Base-by-base conservation (phyloP, 2,888 invertebrate genomes). In the Heteromurus nitidus region DNA sequence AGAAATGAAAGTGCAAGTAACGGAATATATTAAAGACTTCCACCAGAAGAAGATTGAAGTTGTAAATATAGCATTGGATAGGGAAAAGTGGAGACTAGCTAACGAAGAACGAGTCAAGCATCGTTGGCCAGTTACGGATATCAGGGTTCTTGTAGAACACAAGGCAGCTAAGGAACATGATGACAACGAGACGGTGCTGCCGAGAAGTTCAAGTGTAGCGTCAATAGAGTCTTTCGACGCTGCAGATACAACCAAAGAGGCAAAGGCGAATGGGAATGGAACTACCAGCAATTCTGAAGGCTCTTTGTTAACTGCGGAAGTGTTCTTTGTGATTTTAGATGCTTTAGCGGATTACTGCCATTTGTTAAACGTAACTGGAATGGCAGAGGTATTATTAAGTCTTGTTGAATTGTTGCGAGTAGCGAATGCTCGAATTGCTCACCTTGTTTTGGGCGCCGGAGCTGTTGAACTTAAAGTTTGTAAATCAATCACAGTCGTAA, bases 361-460 rank as follows among this genome's bases (percentile, higher is more conserved):
- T 75, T 74, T 87, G 31, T 72, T 86, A 16, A 85, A 75, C 67
- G 22, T 85, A 16, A 86, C 87, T n/a, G 82, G 84, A 5, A 84
- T 84, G 55, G 84, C 87, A 5, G 87, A 86, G 69, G 85, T 87
- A 31, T 79, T 87, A 7, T 30, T 87, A 13, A 86, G 87, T 24
- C 92, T 97, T 87, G 92, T 96, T n/a, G 98, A 98, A 89, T 90
- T 98, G 70, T 90, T 97, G 85, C 93, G 96, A 88, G 93, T 95
- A 87, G 96, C 95, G 88, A 96, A 96, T 90, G 95, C 95, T 3
- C 92, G 95, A 80, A 94, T 95, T 87, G 98, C 96, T 90, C 98
- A 98, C 89, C 91, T 99, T 87, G 96, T 99, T 73, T 91, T 99
- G 74, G 99, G 98, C 55, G 99, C 98, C 50, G 98, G 98, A 55